Evolutionary conservation across 2,797 vertebrate genomes (phyloP).

Genomic region (Pachyuromys duprasi): DNA sequence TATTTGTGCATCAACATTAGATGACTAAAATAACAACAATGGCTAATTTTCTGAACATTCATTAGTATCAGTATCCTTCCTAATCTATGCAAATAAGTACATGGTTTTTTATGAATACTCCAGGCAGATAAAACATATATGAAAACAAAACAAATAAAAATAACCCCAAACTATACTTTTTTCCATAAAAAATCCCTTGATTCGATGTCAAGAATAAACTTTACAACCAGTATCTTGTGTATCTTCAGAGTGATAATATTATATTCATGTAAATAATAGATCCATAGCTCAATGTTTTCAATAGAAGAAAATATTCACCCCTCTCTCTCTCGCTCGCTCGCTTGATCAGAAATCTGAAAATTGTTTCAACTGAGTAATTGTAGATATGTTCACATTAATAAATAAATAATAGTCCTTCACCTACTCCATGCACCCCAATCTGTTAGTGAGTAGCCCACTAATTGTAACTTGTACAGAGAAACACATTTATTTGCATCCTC

Average conservation of each 20-base stretch:
- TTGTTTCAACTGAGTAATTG: background rate
- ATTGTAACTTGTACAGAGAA: background rate
- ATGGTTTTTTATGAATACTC: background rate
- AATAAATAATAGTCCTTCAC: background rate
- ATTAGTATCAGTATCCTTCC: background rate
- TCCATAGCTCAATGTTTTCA: background rate
- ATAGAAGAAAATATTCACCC: background rate
- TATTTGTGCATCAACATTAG: background rate
- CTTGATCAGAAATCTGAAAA: background rate
- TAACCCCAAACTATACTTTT: background rate
- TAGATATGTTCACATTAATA: background rate
- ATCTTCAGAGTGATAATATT: background rate
- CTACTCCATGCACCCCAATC: background rate
- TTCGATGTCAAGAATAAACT: background rate
- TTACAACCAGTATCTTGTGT: background rate
- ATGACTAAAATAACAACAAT: background rate
- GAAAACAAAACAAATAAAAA: constrained; percentile 6
- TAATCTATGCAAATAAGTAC: background rate
- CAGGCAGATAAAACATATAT: background rate
- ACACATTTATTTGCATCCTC: background rate
- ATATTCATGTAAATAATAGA: background rate
- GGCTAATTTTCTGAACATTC: background rate
- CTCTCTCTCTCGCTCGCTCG: background rate
- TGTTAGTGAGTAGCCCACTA: background rate
- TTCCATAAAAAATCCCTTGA: background rate